Evolutionary conservation across 2,797 vertebrate genomes (phyloP), one percentile per base, ranked within the genome.

Genomic region (Gymnodraco acuticeps): DNA sequence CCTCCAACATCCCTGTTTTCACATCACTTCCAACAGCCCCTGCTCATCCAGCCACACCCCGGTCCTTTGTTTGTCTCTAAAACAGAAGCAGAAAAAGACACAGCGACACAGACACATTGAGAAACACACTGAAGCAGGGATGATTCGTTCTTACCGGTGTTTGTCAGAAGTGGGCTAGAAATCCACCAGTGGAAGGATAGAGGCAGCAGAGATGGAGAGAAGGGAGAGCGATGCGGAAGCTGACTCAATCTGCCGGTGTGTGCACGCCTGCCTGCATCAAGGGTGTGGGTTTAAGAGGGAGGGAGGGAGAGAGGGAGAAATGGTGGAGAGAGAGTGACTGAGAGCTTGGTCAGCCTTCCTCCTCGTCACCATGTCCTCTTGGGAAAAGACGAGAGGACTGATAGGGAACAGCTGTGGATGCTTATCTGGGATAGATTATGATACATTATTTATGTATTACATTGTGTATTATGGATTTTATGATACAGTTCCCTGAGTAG

Each of bases 241-340:
- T 78, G 90, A 87, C 85, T 84, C 89, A 78, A 62, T 93, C 92
- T 94, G 89, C 85, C 84, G 82, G 91, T 83, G 89, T 90, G 89
- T 87, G 92, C 77, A 82, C 72, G 85, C 88, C 88, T 78, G 85
- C 86, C 87, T 90, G 87, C 77, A 77, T 90, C 87, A 80, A 90
- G 94, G 89, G 93, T 74, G 92, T 85, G 90, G 92, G 88, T 92
- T 80, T 95, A 92, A 92, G 75, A 91, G 85, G 87, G 87, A 84
- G 90, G 71, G 83, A 10, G 65, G 58, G 77, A 38, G 47, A 38
- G 47, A 45, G 58, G 59, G 74, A 55, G 70, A 65, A 70, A 41
- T 38, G 33, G 33, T 38, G 33, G 84, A 78, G 89, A 72, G 85
- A 81, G 84, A 66, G 63, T 64, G 84, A 83, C 66, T 74, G 53